A percentile compares a stretch with the other conserved stretches of the same genome.
phyloP scores from a whole-genome alignment of 2,797 vertebrate genomes.

The Sorex maritimensis region DNA sequence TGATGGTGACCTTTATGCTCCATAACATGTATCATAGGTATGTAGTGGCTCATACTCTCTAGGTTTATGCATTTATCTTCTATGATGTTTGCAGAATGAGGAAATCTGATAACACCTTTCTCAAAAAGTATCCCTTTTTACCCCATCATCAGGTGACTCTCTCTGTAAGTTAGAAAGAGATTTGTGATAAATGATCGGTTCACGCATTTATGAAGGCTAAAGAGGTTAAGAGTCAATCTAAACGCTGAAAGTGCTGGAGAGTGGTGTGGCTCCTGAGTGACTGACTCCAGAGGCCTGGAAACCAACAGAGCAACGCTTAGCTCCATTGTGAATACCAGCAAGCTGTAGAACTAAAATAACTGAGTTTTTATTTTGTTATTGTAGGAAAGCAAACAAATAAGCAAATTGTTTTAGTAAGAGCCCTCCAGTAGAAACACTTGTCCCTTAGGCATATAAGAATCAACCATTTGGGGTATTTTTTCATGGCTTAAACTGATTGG shows the following conservation, averaged over 20 bases:
- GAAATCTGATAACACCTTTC: not conserved
- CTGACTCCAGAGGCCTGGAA: not conserved
- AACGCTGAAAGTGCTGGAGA: not conserved
- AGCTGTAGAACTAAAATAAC: not conserved
- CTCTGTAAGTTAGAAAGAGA: not conserved
- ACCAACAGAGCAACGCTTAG: not conserved
- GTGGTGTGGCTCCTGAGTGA: not conserved
- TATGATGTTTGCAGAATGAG: not conserved
- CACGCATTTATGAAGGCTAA: not conserved
- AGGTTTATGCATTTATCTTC: not conserved
- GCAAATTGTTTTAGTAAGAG: not conserved
- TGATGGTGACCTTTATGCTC: not conserved
- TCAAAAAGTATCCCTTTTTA: not conserved
- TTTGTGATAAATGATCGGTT: not conserved
- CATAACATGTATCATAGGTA: not conserved
- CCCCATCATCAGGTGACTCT: not conserved
- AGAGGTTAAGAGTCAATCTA: not conserved
- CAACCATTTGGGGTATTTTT: slow-evolving; percentile 1
- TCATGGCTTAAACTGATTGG: not conserved
- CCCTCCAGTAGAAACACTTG: not conserved
- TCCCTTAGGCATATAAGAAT: not conserved
- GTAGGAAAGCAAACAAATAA: not conserved
- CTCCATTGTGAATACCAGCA: not conserved
- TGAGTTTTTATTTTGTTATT: not conserved
- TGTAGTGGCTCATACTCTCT: not conserved